Evolutionary conservation across 2,888 invertebrate genomes (phyloP).

Genomic region (Hymenopus coronatus): DNA sequence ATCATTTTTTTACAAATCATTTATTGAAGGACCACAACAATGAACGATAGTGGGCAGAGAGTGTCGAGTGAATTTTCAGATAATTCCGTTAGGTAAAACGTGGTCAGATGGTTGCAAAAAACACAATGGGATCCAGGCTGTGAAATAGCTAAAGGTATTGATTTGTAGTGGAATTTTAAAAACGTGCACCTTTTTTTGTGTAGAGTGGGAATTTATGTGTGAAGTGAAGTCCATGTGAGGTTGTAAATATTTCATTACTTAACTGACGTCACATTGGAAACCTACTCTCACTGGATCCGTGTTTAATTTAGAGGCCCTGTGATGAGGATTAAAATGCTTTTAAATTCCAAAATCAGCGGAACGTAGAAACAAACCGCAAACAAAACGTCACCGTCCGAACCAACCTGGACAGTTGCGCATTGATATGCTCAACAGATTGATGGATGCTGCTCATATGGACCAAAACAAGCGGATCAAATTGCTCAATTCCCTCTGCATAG

Average conservation of each 20-base stretch:
- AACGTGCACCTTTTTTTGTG: neutral
- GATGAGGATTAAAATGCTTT: neutral
- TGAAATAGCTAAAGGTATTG: neutral
- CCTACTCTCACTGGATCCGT: neutral
- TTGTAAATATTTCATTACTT: neutral
- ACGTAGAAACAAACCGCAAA: neutral
- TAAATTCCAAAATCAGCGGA: neutral
- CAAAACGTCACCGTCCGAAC: neutral
- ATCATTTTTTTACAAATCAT: too few relatives aligned
- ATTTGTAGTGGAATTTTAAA: neutral
- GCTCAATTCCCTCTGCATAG: neutral
- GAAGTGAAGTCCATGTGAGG: neutral
- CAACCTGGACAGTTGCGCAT: too few relatives aligned
- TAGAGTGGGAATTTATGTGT: neutral
- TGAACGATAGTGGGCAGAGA: too few relatives aligned
- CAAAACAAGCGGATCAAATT: neutral
- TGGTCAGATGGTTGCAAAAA: too few relatives aligned
- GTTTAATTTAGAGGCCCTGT: neutral
- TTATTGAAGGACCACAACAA: too few relatives aligned
- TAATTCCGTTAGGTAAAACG: too few relatives aligned
- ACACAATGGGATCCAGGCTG: neutral
- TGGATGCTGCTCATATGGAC: neutral
- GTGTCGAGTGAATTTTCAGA: too few relatives aligned
- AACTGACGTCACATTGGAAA: neutral
- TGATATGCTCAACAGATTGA: neutral